Evolutionary conservation across 1,140 invertebrate species (phyloP), one percentile per base, ranked within the genome.

Genomic region (Cryptotermes secundus): DNA sequence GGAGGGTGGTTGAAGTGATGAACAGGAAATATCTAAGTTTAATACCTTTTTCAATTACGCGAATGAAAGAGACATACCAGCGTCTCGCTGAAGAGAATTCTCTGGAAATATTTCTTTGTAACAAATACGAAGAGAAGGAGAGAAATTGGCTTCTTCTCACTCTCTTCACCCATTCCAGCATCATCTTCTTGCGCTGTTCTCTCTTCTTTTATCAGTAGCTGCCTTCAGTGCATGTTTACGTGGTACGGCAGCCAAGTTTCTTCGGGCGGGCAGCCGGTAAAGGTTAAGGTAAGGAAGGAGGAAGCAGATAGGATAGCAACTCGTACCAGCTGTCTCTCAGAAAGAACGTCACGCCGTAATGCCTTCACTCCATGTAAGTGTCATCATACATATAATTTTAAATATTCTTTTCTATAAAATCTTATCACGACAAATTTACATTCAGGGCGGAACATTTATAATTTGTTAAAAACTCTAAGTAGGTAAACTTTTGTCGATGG

Each of bases 21-120:
- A 72, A 72, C 26, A 72, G 59, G 59, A 3, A 72, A 72, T 72
- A 72, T 72, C 59, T 31, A 72, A 72, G 59, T 72, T n/a, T 72
- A 31, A 72, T 72, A 72, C 59, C 26, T 72, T 72, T 72, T 72
- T 72, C 59, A 72, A 72, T 72, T 72, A 72, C 59, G 59, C 9
- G 26, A 72, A 31, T 72, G 59, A 72, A 72, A 72, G 26, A n/a
- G 26, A 72, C 59, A 72, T 31, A 72, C 59, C 31, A 72, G 26
- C 59, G n/a, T 72, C 59, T 72, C 59, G 59, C 7, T 31, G 26
- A 72, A 72, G n/a, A 72, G 59, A 26, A 31, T 72, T 72, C 59
- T n/a, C 59, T 72, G 59, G n/a, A 72, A 72, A 72, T 72, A 31
- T 59, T 16, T 31, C 59, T n/a, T n/a, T 72, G 59, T 72, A 31